Evolutionary conservation across 1,140 invertebrate species (phyloP).

Genomic region (Brachionus manjavacas): DNA sequence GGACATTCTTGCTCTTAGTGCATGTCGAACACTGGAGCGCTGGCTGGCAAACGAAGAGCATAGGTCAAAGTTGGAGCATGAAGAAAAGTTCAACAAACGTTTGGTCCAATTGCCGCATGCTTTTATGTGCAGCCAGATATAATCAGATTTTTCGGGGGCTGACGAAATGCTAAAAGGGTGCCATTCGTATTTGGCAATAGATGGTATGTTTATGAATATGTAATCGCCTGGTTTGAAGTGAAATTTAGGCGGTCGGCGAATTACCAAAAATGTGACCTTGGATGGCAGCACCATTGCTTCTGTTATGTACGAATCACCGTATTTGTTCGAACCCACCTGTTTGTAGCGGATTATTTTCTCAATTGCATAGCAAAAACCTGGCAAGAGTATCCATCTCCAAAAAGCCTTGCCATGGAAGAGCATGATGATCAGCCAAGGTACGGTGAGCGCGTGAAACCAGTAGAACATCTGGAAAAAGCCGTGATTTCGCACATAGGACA

Average conservation of each 20-base stretch:
- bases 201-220: slow-evolving; percentile 84
- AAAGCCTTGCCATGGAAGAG: slow-evolving; percentile 85
- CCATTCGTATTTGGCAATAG: slow-evolving; percentile 87
- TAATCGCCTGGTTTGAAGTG: slow-evolving; percentile 88
- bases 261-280: slow-evolving; percentile 67
- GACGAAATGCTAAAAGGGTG: slow-evolving; percentile 95
- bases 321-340: slow-evolving; percentile 52
- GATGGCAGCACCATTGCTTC: slow-evolving; percentile 75
- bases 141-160: slow-evolving; percentile 83
- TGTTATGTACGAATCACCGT: slow-evolving; percentile 64
- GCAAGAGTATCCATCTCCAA: slow-evolving; percentile 88
- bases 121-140: slow-evolving; percentile 86
- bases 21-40: background rate
- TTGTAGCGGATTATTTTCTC: slow-evolving; percentile 65
- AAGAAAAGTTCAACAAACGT: slow-evolving; percentile 77
- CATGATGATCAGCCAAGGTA: slow-evolving; percentile 78
- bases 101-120: slow-evolving; percentile 92
- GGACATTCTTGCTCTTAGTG: slow-evolving; percentile 4
- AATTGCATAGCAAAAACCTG: slow-evolving; percentile 71
- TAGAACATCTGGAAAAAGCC: slow-evolving; percentile 95
- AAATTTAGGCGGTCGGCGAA: slow-evolving; percentile 76
- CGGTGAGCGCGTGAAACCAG: slow-evolving; percentile 84
- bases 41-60: background rate
- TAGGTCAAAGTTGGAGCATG: background rate
- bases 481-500: slow-evolving; percentile 75